These are phyloP conservation scores for Crotalus viridis DNA, from an alignment of 2,113 vertebrate genomes.

Conservation along the genomic window DNA sequence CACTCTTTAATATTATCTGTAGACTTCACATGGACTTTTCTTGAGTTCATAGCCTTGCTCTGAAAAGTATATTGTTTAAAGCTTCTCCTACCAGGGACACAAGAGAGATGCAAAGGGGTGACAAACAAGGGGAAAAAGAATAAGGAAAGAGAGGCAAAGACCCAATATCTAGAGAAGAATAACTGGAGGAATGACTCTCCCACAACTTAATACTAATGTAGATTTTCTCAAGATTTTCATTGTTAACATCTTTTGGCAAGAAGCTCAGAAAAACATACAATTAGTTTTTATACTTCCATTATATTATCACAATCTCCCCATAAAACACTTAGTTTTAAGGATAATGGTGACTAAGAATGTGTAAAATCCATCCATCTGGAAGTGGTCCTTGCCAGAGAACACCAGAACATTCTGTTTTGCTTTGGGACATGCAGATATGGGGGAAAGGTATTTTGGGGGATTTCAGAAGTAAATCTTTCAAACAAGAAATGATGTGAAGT, in stretches of 20 bases:
- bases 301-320: background rate
- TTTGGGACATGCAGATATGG: background rate
- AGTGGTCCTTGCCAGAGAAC: background rate
- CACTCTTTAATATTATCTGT: no score
- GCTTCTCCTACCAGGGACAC: background rate
- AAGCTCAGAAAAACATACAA: background rate
- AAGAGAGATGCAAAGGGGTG: background rate
- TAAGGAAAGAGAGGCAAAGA: background rate
- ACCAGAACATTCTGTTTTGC: background rate
- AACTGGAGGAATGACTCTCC: background rate
- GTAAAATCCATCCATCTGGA: background rate
- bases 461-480: background rate
- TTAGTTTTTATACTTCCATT: background rate
- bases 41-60: background rate
- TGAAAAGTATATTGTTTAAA: slow-evolving; percentile 9
- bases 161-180: background rate
- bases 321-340: background rate
- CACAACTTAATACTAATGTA: background rate
- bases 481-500: background rate
- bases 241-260: background rate
- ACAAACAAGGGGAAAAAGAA: no score
- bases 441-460: background rate
- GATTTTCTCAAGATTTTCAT: background rate
- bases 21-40: background rate
- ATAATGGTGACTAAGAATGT: background rate